A percentile compares a stretch with the other conserved stretches of the same genome.
Evolutionary conservation across 92 coral and sea anemone species (phyloP).

Genomic region (Ricordea florida): DNA sequence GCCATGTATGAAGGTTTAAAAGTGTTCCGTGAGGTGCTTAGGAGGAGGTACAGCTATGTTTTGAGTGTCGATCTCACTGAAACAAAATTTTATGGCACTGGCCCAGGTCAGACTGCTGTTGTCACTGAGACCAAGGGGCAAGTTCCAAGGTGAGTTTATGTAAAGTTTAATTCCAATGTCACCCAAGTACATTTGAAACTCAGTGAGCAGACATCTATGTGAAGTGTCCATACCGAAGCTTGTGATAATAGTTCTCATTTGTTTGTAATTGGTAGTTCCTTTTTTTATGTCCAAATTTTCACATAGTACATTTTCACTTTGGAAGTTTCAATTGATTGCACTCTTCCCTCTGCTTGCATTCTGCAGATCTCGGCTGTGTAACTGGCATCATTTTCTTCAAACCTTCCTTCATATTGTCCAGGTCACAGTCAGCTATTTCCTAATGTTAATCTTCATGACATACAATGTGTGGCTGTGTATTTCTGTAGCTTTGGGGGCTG

Average conservation of each 20-base stretch:
- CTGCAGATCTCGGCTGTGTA: conserved; percentile 71
- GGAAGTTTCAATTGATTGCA: background rate
- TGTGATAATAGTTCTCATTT: too few relatives aligned
- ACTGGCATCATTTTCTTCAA: conserved; percentile 89
- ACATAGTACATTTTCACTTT: background rate
- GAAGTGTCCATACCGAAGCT: too few relatives aligned
- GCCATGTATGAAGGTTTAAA: conserved; percentile 95
- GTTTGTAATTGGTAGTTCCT: too few relatives aligned
- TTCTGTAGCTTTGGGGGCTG: conserved; percentile 90
- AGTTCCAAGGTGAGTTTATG: conserved; percentile 56
- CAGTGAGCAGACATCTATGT: background rate
- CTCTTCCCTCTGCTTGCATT: background rate
- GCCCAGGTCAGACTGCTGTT: conserved; percentile 60
- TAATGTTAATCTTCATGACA: conserved; percentile 98
- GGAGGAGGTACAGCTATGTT: conserved; percentile 75
- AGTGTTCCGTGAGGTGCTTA: conserved; percentile 81
- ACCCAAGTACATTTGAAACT: background rate
- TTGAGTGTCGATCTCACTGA: conserved; percentile 66
- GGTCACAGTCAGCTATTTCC: conserved; percentile 89
- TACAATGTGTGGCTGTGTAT: conserved; percentile 93
- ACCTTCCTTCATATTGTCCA: conserved; percentile 83
- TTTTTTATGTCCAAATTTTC: background rate
- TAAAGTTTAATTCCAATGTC: background rate
- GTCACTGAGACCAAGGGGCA: conserved; percentile 73
- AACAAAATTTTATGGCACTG: conserved; percentile 58